Conservation (phyloP, 2,113 vertebrate species). For the Pitta sordida region DNA sequence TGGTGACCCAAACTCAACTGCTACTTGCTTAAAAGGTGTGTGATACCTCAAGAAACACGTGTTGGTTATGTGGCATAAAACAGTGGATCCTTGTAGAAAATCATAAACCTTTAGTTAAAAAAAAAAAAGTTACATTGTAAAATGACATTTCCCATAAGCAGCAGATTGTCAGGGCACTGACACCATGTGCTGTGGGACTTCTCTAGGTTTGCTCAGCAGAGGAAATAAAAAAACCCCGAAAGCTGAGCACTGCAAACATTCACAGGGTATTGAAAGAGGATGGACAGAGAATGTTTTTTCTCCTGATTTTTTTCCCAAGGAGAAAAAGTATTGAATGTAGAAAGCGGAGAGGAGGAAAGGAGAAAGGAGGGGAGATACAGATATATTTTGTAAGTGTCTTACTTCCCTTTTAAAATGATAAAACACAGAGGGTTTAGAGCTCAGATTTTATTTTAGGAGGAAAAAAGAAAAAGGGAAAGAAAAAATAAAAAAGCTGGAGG, state of each 20-base stretch:
- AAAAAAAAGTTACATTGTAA: conserved; percentile 8
- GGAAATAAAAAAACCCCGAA: conserved; percentile 14
- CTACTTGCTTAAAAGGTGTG: conserved; percentile 35
- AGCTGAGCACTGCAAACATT: not conserved
- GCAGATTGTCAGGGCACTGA: conserved; percentile 5
- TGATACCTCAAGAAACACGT: conserved; percentile 22
- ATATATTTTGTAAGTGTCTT: not conserved
- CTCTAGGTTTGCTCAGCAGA: not conserved
- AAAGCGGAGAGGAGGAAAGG: not conserved
- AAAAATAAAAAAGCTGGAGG: no score
- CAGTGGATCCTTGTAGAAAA: conserved; percentile 61
- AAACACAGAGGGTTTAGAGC: not conserved
- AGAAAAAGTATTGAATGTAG: not conserved
- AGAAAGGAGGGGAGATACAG: not conserved
- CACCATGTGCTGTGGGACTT: not conserved
- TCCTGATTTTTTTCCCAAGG: not conserved
- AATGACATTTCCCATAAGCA: conserved; percentile 61
- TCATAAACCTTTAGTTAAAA: not conserved
- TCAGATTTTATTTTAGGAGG: not conserved
- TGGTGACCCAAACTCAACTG: not conserved
- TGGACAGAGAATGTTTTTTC: not conserved
- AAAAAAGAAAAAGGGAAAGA: not conserved
- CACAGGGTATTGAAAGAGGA: conserved; percentile 1
- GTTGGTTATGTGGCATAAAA: not conserved
- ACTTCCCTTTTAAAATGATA: not conserved